Evolutionary conservation across 2,888 invertebrate genomes (phyloP).

Genomic region (Xestobium rufovillosum): DNA sequence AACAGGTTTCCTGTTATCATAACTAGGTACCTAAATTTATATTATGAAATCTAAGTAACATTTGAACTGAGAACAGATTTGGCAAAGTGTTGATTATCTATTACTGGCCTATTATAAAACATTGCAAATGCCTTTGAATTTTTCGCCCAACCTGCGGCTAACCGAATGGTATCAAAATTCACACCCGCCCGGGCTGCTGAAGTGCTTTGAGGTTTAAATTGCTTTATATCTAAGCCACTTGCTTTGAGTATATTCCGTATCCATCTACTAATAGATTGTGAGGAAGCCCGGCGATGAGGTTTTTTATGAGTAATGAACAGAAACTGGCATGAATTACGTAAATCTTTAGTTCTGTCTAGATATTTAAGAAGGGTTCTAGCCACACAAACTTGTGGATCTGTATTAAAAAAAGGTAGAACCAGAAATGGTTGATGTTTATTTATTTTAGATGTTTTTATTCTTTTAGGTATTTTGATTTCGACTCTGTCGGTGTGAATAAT

Average conservation of each 20-base stretch:
- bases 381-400: constrained; percentile 17
- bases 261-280: constrained; percentile 25
- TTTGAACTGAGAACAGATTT: no score
- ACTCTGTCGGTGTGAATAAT: neutral
- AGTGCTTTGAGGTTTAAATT: constrained; percentile 23
- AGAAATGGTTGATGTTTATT: constrained; percentile 6
- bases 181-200: constrained; percentile 21
- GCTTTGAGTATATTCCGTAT: constrained; percentile 17
- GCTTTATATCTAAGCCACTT: constrained; percentile 21
- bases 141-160: constrained; percentile 22
- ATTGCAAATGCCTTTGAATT: constrained; percentile 20
- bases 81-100: neutral
- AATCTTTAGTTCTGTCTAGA: constrained; percentile 14
- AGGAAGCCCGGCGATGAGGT: constrained; percentile 18
- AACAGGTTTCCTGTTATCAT: no score
- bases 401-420: constrained; percentile 17
- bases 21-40: no score
- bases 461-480: neutral
- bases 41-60: no score
- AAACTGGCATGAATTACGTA: constrained; percentile 7
- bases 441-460: neutral
- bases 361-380: constrained; percentile 15
- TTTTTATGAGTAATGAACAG: constrained; percentile 22
- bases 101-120: constrained; percentile 22
- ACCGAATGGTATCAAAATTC: constrained; percentile 20